Evolutionary conservation across 2,113 vertebrate species (phyloP).

Genomic region (Stegostoma tigrinum): DNA sequence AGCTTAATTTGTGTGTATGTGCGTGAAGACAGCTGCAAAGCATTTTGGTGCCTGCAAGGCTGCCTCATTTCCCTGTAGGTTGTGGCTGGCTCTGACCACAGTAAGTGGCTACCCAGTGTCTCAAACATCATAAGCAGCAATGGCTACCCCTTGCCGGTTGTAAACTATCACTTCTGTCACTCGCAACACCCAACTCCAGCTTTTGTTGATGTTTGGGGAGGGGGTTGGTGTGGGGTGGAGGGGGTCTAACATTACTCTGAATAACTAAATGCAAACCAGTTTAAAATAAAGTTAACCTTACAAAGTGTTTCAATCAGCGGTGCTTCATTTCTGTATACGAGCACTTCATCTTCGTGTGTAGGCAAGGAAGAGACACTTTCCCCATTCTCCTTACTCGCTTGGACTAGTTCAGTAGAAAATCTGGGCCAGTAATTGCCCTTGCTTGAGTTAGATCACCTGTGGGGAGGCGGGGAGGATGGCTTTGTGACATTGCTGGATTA

Average conservation of each 20-base stretch:
- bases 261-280: constrained; percentile 20
- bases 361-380: not conserved
- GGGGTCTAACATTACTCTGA: constrained; percentile 1
- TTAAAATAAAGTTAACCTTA: constrained; percentile 31
- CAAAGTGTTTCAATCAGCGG: not conserved
- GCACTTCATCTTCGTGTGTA: not conserved
- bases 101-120: not conserved
- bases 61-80: not conserved
- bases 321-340: not conserved
- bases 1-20: not conserved
- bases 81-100: not conserved
- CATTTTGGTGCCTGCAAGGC: not conserved
- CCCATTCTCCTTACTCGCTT: too few relatives aligned
- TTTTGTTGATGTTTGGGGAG: not conserved
- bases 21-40: not conserved
- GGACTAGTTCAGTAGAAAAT: too few relatives aligned
- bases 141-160: not conserved
- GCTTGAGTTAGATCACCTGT: too few relatives aligned
- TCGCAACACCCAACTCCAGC: not conserved
- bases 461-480: too few relatives aligned
- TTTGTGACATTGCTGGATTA: too few relatives aligned
- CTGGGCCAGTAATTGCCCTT: too few relatives aligned
- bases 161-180: not conserved
- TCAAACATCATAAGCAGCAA: not conserved
- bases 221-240: not conserved